phyloP scores from a whole-genome alignment of 2,113 vertebrate species.

The Rhinoptilus africanus region DNA sequence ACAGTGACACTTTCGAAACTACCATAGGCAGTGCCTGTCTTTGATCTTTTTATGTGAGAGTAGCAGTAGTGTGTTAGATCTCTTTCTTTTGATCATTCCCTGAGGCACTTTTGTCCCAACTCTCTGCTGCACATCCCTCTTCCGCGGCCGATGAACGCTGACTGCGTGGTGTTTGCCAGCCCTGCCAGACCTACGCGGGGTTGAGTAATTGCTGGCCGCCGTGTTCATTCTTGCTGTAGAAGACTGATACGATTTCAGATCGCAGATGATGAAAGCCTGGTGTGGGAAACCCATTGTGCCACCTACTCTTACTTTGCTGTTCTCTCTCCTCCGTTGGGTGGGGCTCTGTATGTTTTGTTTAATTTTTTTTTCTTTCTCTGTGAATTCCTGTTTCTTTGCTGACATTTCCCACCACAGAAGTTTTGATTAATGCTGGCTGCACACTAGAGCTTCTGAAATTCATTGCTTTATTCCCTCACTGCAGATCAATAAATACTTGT shows the following conservation, averaged over 20 bases:
- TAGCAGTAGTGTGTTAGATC: neutral
- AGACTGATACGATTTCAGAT: neutral
- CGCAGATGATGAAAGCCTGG: neutral
- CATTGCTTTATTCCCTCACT: slow-evolving; percentile 60
- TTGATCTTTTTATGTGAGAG: neutral
- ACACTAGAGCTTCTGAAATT: slow-evolving; percentile 54
- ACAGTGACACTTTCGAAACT: neutral
- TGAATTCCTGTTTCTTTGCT: slow-evolving; percentile 33
- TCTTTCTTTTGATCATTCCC: neutral
- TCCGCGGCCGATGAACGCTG: neutral
- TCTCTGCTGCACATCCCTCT: neutral
- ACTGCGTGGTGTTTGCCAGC: neutral
- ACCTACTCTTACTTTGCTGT: slow-evolving; percentile 7
- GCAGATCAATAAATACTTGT: slow-evolving; percentile 64
- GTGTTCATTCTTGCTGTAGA: neutral
- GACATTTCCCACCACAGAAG: slow-evolving; percentile 43
- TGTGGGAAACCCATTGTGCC: slow-evolving; percentile 34
- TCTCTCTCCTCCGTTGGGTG: slow-evolving; percentile 27
- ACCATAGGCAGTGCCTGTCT: neutral
- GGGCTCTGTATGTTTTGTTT: neutral
- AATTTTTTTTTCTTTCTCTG: neutral
- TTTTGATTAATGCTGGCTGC: slow-evolving; percentile 60
- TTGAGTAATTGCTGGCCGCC: neutral
- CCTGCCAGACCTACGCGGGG: neutral
- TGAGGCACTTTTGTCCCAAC: neutral